phyloP scores from a whole-genome alignment of 1,140 invertebrate genomes.

The Drosophila tristis region DNA sequence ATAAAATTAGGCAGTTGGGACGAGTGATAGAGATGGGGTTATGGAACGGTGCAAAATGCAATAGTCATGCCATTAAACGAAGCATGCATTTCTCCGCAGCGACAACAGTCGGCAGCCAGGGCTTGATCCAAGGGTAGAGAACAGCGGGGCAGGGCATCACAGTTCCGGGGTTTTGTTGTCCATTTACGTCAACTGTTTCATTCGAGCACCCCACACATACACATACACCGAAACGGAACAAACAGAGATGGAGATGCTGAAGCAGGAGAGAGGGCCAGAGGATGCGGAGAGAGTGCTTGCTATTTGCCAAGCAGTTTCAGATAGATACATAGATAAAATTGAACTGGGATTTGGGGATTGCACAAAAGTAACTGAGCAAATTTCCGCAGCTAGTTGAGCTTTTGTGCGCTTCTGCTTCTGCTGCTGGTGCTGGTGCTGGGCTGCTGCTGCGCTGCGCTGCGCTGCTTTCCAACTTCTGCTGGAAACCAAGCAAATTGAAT shows the following conservation, averaged over 20 bases:
- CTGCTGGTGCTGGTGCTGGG: no score
- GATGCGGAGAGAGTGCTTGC: slow-evolving; percentile 23
- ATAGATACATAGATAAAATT: slow-evolving; percentile 83
- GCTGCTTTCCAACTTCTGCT: slow-evolving; percentile 29
- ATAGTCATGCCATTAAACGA: slow-evolving; percentile 72
- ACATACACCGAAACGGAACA: slow-evolving; percentile 23
- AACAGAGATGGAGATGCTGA: background rate
- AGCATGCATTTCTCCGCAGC: slow-evolving; percentile 62
- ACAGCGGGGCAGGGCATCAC: slow-evolving; percentile 53
- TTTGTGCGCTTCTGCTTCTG: background rate
- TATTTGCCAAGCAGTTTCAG: slow-evolving; percentile 77
- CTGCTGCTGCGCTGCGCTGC: no score
- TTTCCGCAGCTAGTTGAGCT: slow-evolving; percentile 79
- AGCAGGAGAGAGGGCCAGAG: background rate
- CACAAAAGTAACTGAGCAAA: slow-evolving; percentile 82
- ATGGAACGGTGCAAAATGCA: slow-evolving; percentile 57
- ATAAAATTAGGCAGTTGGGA: slow-evolving; percentile 48
- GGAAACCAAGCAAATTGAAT: slow-evolving; percentile 71
- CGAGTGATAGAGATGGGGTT: slow-evolving; percentile 34
- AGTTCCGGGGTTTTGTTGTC: slow-evolving; percentile 76
- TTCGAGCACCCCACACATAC: slow-evolving; percentile 51
- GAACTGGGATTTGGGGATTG: slow-evolving; percentile 81
- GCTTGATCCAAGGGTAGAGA: slow-evolving; percentile 25
- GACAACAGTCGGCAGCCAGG: slow-evolving; percentile 5
- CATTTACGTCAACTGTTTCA: slow-evolving; percentile 80